Evolutionary conservation across 2,888 invertebrate species (phyloP), one percentile per base, ranked within the genome.

Genomic region (Torymus tubicola): DNA sequence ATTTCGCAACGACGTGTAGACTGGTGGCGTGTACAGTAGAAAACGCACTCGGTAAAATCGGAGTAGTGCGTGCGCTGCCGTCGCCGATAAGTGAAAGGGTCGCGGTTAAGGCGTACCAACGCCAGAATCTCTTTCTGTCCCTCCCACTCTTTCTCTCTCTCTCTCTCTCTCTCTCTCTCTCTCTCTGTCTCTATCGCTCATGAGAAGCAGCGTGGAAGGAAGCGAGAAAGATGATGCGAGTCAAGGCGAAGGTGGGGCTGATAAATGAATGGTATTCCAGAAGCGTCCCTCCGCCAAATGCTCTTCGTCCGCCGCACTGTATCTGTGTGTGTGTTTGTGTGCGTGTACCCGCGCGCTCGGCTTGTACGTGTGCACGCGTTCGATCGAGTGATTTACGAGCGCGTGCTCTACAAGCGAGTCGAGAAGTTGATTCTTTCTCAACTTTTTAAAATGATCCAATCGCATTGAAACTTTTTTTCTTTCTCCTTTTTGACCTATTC

Each of bases 251-350:
- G 80, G 80, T 81, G 76, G 80, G 80, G 80, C 76, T 53, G 76
- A 81, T 77, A 80, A 80, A 76, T 80, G 80, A 80, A 80, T 80
- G 76, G 76, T 80, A 80, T 80, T 76, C 80, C 80, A 80, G 80
- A 80, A 80, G 76, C 80, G 80, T 76, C 80, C 67, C 80, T 80
- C 80, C 52, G 55, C 61, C 50, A 65, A 78, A 78, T 72, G 67
- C 31, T 65, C 60, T 53, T 61, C 24, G 50, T 67, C 57, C 64
- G 55, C 50, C 16, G 52, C 42, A 57, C 18, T 18, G 63, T 18
- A 50, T 57, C 2, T 52, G 13, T 60, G 21, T 53, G 16, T n/a
- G 63, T 21, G 52, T 11, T 2, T 18, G 64, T 18, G 57, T 14
- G 8, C 18, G 50, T 2, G 16, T n/a, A 1, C 14, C 24, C 12